Evolutionary conservation across 2,888 invertebrate genomes (phyloP).

Genomic region (Acanthococcus lagerstroemiae): DNA sequence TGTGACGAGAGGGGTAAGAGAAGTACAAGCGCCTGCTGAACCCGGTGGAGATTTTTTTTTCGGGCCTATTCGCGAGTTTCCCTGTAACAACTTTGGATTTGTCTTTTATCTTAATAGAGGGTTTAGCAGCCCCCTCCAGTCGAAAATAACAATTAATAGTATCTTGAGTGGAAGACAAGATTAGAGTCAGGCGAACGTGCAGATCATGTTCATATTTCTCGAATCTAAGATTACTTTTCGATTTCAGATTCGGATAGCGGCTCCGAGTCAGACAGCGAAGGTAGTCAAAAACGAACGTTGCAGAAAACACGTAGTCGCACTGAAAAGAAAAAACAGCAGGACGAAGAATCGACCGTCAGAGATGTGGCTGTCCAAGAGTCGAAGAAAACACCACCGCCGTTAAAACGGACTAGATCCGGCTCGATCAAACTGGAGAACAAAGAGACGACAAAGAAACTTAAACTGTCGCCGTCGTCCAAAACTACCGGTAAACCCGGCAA

Average conservation of each 20-base stretch:
- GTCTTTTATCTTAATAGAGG: no score
- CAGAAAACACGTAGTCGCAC: conserved; percentile 24
- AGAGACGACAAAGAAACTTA: conserved; percentile 7
- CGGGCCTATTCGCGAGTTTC: no score
- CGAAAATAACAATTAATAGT: no score
- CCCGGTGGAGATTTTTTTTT: no score
- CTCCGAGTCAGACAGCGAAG: conserved; percentile 14
- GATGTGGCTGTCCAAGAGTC: not conserved
- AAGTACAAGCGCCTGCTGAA: no score
- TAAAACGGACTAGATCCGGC: conserved; percentile 21
- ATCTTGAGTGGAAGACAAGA: no score
- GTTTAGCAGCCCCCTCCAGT: no score
- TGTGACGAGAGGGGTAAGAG: no score
- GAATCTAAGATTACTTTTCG: not conserved
- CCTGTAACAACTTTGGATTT: no score
- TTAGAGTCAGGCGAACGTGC: no score
- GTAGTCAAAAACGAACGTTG: not conserved
- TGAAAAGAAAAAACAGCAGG: conserved; percentile 12
- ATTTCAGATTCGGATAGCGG: conserved; percentile 12
- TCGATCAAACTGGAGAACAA: conserved; percentile 5
- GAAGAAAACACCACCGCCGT: conserved; percentile 4
- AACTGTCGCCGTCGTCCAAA: not conserved
- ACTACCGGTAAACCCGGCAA: not conserved
- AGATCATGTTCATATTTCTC: not conserved
- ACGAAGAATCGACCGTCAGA: not conserved